Evolutionary conservation across 2,888 invertebrate species (phyloP).

Genomic region (Patella pellucida): DNA sequence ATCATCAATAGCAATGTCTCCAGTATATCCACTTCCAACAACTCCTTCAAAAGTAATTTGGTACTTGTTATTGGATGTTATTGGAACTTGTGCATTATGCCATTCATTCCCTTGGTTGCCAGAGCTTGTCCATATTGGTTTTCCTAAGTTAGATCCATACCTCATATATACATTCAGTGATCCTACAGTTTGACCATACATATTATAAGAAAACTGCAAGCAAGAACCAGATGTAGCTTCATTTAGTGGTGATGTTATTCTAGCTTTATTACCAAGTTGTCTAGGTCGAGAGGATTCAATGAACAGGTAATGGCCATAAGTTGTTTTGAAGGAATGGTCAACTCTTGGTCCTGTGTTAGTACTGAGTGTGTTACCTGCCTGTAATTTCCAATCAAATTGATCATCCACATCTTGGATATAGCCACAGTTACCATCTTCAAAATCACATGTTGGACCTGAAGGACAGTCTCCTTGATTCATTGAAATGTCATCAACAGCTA

Average conservation of each 20-base stretch:
- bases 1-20: constrained; percentile 66
- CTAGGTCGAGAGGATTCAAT: constrained; percentile 57
- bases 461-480: constrained; percentile 51
- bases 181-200: constrained; percentile 61
- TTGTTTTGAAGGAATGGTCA: constrained; percentile 64
- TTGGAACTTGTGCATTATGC: constrained; percentile 54
- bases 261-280: constrained; percentile 52
- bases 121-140: constrained; percentile 48
- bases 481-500: constrained; percentile 58
- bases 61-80: constrained; percentile 44
- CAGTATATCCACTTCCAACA: constrained; percentile 48
- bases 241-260: constrained; percentile 51
- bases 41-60: constrained; percentile 61
- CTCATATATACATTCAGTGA: constrained; percentile 49
- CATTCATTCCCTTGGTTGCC: constrained; percentile 62
- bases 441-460: constrained; percentile 50
- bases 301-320: constrained; percentile 59
- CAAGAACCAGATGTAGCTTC: constrained; percentile 52
- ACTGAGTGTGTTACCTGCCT: constrained; percentile 48
- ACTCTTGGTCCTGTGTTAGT: constrained; percentile 54
- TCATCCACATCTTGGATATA: constrained; percentile 54
- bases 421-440: constrained; percentile 59
- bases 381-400: constrained; percentile 55
- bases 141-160: background rate
- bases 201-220: constrained; percentile 66